phyloP scores from a whole-genome alignment of 2,113 vertebrate species.

The Urocitellus parryii region DNA sequence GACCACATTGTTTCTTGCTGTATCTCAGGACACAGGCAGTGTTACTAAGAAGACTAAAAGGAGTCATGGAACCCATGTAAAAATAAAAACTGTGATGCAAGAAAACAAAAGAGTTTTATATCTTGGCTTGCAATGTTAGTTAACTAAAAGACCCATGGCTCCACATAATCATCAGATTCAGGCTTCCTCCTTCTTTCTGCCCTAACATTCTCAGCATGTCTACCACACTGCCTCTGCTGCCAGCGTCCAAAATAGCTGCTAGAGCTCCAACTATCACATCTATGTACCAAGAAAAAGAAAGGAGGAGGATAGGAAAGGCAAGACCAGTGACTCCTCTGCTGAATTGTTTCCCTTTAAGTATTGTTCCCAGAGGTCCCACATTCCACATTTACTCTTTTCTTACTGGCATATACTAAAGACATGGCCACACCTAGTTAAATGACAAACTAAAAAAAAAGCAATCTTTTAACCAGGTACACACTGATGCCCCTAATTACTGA shows the following conservation, averaged over 20 bases:
- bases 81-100: not conserved
- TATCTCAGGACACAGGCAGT: not conserved
- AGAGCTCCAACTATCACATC: not conserved
- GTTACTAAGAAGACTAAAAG: conserved; percentile 9
- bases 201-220: not conserved
- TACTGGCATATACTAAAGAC: conserved; percentile 21
- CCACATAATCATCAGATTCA: not conserved
- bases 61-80: not conserved
- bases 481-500: not conserved
- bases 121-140: not conserved
- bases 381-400: not conserved
- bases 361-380: not conserved
- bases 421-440: not conserved
- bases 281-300: conserved; percentile 35
- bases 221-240: not conserved
- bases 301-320: not conserved
- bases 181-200: not conserved
- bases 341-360: not conserved
- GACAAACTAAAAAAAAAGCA: not conserved
- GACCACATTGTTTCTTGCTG: not conserved
- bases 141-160: not conserved
- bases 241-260: conserved; percentile 17
- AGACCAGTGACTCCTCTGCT: not conserved
- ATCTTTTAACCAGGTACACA: not conserved
- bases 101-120: not conserved